Evolutionary conservation across 1,140 invertebrate species (phyloP).

Genomic region (Meloidogyne exigua): DNA sequence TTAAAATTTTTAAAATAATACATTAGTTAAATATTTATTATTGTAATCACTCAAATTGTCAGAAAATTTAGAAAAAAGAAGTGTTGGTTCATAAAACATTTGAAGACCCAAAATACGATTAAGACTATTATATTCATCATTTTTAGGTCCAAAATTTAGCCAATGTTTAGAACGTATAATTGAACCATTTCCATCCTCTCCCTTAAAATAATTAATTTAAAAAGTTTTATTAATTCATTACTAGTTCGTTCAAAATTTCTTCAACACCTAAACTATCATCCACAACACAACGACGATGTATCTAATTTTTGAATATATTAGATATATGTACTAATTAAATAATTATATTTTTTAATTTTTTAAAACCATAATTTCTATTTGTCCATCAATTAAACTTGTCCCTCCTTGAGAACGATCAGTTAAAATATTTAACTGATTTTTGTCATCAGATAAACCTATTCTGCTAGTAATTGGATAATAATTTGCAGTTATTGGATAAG

Average conservation of each 20-base stretch:
- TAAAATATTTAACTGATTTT: constrained; percentile 70
- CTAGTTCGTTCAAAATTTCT: constrained; percentile 83
- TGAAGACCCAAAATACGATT: constrained; percentile 41
- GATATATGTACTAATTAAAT: no score
- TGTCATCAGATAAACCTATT: constrained; percentile 72
- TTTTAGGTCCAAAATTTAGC: constrained; percentile 34
- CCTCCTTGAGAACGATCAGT: constrained; percentile 86
- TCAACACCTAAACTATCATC: constrained; percentile 87
- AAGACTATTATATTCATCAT: not conserved
- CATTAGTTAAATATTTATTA: constrained; percentile 27
- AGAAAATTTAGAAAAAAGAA: constrained; percentile 42
- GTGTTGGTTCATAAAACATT: constrained; percentile 50
- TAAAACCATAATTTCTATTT: constrained; percentile 70
- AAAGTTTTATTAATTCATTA: not conserved
- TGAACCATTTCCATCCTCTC: constrained; percentile 68
- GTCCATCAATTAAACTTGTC: constrained; percentile 72
- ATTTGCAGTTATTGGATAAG: constrained; percentile 73
- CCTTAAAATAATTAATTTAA: constrained; percentile 57
- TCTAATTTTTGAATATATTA: constrained; percentile 65
- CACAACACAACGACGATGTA: constrained; percentile 79
- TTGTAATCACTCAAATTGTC: constrained; percentile 14
- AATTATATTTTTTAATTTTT: not conserved
- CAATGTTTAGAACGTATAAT: constrained; percentile 75
- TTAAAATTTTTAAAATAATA: not conserved
- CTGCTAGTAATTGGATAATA: constrained; percentile 66